These are phyloP conservation scores for Chrysochloris asiatica DNA, from an alignment of 2,113 vertebrate genomes.

Conservation along the genomic window DNA sequence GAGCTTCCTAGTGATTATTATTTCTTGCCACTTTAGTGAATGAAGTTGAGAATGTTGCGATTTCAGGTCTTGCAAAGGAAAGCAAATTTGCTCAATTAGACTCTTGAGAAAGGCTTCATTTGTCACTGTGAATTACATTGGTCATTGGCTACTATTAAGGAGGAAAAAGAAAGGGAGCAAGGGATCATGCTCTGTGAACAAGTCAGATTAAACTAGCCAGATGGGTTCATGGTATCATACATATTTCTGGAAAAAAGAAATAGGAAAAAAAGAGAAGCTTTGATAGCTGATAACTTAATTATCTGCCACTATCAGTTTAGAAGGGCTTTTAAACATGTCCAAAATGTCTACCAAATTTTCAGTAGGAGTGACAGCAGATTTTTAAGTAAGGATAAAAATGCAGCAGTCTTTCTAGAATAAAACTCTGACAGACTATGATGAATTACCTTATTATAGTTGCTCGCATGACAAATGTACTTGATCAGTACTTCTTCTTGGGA, in stretches of 20 bases:
- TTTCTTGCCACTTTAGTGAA: slow-evolving; percentile 40
- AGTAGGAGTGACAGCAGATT: slow-evolving; percentile 83
- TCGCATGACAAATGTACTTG: slow-evolving; percentile 88
- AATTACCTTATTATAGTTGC: slow-evolving; percentile 88
- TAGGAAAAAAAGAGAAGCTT: slow-evolving; percentile 56
- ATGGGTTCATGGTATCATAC: slow-evolving; percentile 75
- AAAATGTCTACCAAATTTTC: slow-evolving; percentile 86
- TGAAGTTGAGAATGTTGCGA: slow-evolving; percentile 58
- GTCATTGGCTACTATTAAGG: slow-evolving; percentile 68
- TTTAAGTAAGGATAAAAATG: slow-evolving; percentile 87
- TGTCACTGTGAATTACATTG: slow-evolving; percentile 79
- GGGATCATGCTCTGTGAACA: slow-evolving; percentile 52
- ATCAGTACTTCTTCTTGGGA: slow-evolving; percentile 87
- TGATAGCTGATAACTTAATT: slow-evolving; percentile 85
- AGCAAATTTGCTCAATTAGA: slow-evolving; percentile 80
- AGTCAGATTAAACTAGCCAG: slow-evolving; percentile 75
- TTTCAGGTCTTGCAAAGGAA: slow-evolving; percentile 75
- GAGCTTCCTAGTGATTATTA: slow-evolving; percentile 12
- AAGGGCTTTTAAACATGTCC: slow-evolving; percentile 85
- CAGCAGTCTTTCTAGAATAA: slow-evolving; percentile 84
- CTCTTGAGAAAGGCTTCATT: slow-evolving; percentile 76
- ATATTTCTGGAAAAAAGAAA: slow-evolving; percentile 61
- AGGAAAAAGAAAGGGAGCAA: slow-evolving; percentile 53
- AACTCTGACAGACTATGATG: slow-evolving; percentile 87
- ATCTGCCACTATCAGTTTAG: slow-evolving; percentile 85